Conservation (phyloP, 2,888 invertebrate species). For the Nemurella pictetii region DNA sequence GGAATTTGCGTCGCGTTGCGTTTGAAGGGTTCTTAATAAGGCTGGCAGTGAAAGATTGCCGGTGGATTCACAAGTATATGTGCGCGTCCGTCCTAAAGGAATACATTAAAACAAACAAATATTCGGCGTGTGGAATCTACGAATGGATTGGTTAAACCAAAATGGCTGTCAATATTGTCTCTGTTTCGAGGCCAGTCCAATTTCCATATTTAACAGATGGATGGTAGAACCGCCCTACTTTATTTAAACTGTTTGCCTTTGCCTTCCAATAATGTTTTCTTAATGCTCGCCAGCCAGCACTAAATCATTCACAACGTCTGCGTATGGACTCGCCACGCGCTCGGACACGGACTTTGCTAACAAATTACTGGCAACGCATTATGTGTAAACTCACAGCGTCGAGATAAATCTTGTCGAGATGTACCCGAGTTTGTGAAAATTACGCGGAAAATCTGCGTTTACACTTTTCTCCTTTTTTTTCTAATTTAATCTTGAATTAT, state of each 20-base stretch:
- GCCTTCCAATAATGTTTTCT: conserved; percentile 26
- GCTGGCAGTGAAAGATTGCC: neutral
- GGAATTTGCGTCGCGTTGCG: neutral
- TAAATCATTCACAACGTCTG: conserved; percentile 15
- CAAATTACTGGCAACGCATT: conserved; percentile 4
- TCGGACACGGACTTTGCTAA: neutral
- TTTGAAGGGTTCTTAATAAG: neutral
- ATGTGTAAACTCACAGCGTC: neutral
- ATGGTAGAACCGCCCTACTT: conserved; percentile 8
- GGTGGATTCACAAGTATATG: neutral
- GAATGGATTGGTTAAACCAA: neutral
- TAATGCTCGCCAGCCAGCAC: conserved; percentile 7
- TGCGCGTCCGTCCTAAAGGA: neutral
- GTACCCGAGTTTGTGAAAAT: neutral
- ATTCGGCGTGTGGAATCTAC: neutral
- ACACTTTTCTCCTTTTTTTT: neutral
- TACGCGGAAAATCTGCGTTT: neutral
- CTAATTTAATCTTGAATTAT: conserved; percentile 32
- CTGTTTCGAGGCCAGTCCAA: conserved; percentile 3
- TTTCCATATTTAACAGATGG: conserved; percentile 24
- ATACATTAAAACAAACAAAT: neutral
- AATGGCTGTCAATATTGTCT: conserved; percentile 6
- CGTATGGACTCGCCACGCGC: neutral
- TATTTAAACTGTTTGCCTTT: conserved; percentile 23
- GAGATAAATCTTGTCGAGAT: neutral